Evolutionary conservation across 1,140 invertebrate genomes (phyloP), one percentile per base, ranked within the genome.

Genomic region (Meloidogyne exigua): DNA sequence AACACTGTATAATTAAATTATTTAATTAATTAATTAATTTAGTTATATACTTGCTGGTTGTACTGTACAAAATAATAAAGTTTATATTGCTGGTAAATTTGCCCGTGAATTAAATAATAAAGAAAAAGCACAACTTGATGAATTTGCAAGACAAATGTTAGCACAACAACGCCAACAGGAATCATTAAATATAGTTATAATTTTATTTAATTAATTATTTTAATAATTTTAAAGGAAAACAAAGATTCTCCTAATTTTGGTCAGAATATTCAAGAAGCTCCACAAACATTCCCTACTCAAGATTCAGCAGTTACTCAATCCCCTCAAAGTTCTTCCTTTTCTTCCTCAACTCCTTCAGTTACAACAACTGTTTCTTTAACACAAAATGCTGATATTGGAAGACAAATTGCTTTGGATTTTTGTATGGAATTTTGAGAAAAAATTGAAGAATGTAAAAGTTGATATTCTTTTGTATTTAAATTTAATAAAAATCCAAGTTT

Each of bases 371-470:
- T 68, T 28, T 62, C 73, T 49, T 66, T 68, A 26, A 75, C 76
- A 21, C 18, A 64, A 25, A 78, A 66, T 57, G 49, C 49, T n/a
- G 76, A 78, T 68, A 72, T 68, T 75, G 76, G 76, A 13, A 44
- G 75, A 42, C 76, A 78, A 69, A 78, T 78, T 49, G 76, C 76
- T 66, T n/a, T 78, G 15, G 76, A 78, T 57, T 77, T 78, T 76
- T 78, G 76, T 68, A 78, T 68, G 32, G 76, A 78, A 63, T 78
- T 78, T 62, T 78, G 73, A 78, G 21, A 74, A n/a, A 26, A 9
- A 5, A 68, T 13, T 18, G 23, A 4, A 71, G 25, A 44, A 44
- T 42, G n/a, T 10, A 71, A 71, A 68, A 44, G 57, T 71, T 36
- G 69, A 36, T 36, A 71, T 64, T 44, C 44, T 64, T 49, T 49